Percentiles rank a stretch among this genome's conserved stretches.
phyloP scores from a whole-genome alignment of 2,113 vertebrate genomes.

The Caranx ignobilis region DNA sequence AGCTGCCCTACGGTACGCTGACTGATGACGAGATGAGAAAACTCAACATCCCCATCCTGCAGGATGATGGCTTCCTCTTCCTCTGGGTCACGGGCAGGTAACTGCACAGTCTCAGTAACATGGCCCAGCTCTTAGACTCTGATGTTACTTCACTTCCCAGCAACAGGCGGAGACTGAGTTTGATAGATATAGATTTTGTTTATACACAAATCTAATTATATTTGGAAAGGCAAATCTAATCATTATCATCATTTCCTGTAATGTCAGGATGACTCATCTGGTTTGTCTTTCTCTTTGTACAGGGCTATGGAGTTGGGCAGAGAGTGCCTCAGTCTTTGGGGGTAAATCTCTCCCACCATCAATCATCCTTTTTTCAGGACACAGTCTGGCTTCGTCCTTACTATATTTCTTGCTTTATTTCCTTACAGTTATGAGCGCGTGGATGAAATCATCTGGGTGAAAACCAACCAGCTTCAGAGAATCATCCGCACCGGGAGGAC shows the following conservation, averaged over 20 bases:
- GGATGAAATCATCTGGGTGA: slow-evolving; percentile 97
- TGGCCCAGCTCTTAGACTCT: background rate
- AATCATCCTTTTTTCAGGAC: accelerated
- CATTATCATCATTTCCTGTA: too few relatives aligned
- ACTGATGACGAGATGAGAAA: slow-evolving; percentile 97
- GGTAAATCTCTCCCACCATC: slow-evolving; percentile 79
- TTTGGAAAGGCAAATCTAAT: background rate
- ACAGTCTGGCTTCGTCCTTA: background rate
- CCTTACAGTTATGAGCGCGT: slow-evolving; percentile 89
- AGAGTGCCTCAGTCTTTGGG: slow-evolving; percentile 94
- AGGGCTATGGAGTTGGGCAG: slow-evolving; percentile 95
- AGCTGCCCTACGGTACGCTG: slow-evolving; percentile 93
- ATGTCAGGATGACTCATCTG: too few relatives aligned
- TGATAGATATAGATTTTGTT: background rate
- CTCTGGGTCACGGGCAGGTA: slow-evolving; percentile 97
- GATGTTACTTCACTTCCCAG: too few relatives aligned
- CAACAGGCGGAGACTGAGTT: too few relatives aligned
- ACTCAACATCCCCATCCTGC: slow-evolving; percentile 93
- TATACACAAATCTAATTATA: background rate
- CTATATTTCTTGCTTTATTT: background rate
- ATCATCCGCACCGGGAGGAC: slow-evolving; percentile 94
- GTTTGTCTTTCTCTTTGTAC: slow-evolving; percentile 2
- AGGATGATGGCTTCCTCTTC: slow-evolving; percentile 96
- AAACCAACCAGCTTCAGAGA: slow-evolving; percentile 94
- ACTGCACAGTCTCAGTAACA: background rate